A percentile compares a stretch with the other conserved stretches of the same genome.
phyloP scores from a whole-genome alignment of 30 jellyfish, hydroid and myxozoan genomes.

The Turritopsis rubra region DNA sequence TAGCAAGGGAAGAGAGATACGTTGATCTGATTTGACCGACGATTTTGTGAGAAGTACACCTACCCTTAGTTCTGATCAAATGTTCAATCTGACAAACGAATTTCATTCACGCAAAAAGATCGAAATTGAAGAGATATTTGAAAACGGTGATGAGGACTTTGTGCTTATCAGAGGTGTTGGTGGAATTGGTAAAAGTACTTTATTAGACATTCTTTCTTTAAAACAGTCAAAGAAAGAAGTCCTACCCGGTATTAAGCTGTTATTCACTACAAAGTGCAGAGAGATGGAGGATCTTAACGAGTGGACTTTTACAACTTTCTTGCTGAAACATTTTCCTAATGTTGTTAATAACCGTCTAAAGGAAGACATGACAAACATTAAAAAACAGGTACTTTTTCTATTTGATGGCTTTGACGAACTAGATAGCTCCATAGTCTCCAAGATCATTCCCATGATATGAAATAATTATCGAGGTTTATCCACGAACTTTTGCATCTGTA shows the following conservation, averaged over 20 bases:
- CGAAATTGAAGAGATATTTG: neutral
- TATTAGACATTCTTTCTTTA: neutral
- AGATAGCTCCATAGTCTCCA: neutral
- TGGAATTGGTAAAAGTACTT: neutral
- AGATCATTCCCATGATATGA: neutral
- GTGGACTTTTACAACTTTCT: neutral
- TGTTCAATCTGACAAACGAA: neutral
- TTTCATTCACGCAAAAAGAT: neutral
- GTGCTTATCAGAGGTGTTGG: neutral
- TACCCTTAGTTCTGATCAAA: neutral
- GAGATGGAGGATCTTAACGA: neutral
- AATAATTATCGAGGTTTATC: neutral
- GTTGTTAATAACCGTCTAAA: neutral
- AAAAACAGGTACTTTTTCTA: neutral
- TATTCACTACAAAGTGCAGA: neutral
- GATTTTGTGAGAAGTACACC: neutral
- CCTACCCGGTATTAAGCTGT: neutral
- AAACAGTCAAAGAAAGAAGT: neutral
- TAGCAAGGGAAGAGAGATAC: neutral
- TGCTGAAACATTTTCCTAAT: neutral
- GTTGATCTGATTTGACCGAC: neutral
- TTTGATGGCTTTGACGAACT: neutral
- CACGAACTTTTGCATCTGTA: neutral
- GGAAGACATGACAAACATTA: neutral
- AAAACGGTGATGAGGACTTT: neutral